Evolutionary conservation across 2,797 vertebrate species (phyloP).

Genomic region (Hypotaenidia philippensis): DNA sequence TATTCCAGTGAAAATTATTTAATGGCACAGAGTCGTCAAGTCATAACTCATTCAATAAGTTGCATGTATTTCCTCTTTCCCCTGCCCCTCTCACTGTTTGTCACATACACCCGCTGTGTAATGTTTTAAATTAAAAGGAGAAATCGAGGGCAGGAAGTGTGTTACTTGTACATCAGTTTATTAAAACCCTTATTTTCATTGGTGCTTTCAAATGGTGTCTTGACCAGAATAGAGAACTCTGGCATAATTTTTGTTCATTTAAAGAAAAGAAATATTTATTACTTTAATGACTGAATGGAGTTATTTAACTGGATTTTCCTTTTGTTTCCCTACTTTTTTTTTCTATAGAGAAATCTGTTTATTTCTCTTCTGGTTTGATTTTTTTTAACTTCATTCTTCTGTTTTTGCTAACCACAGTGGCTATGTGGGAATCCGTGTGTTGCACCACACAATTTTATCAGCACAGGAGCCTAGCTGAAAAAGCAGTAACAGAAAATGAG

Average conservation of each 20-base stretch:
- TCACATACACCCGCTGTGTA: background rate
- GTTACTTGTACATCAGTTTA: background rate
- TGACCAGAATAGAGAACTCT: background rate
- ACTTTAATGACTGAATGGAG: background rate
- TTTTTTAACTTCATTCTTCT: background rate
- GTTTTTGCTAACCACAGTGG: background rate
- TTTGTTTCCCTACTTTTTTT: background rate
- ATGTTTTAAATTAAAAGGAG: conserved; percentile 49
- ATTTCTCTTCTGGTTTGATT: background rate
- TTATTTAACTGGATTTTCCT: background rate
- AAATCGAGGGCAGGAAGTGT: background rate
- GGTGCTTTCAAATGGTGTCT: background rate
- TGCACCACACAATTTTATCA: background rate
- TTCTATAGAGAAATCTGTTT: background rate
- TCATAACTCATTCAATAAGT: background rate
- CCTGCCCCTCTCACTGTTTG: background rate
- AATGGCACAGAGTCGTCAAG: background rate
- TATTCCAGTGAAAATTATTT: conserved; percentile 45
- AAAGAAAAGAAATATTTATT: background rate
- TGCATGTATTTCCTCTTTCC: background rate
- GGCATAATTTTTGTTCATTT: background rate
- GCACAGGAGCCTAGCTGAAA: background rate
- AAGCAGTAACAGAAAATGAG: background rate
- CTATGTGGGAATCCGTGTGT: background rate
- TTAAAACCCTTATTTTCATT: background rate